Percentiles rank a stretch among this genome's conserved stretches.
Conservation (phyloP, 2,113 vertebrate species). For the Sebastes fasciatus region DNA sequence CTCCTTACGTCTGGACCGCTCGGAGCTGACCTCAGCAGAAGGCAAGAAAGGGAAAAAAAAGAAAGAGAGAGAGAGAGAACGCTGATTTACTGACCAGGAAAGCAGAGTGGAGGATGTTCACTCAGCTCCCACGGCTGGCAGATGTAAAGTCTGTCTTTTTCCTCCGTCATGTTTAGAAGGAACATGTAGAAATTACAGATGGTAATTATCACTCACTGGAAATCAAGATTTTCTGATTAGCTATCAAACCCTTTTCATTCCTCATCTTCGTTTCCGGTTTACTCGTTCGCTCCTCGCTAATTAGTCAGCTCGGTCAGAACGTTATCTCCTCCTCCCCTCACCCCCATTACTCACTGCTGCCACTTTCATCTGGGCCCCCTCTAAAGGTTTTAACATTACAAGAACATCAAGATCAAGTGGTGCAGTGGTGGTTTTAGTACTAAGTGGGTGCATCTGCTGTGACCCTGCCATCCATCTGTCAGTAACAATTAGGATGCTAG, state of each 20-base stretch:
- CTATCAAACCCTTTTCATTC: conserved; percentile 51
- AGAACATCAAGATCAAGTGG: conserved; percentile 56
- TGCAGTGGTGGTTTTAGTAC: conserved; percentile 50
- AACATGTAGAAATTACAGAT: conserved; percentile 34
- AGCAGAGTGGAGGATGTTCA: conserved; percentile 51
- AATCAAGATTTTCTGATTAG: conserved; percentile 63
- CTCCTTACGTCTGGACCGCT: conserved; percentile 56
- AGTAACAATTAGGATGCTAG: conserved; percentile 49
- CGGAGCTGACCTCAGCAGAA: conserved; percentile 76
- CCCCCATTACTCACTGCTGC: conserved; percentile 47
- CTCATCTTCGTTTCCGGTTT: conserved; percentile 50
- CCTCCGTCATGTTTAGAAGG: conserved; percentile 7
- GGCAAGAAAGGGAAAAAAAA: conserved; percentile 43
- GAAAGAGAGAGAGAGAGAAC: conserved; percentile 6
- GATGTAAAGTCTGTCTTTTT: conserved; percentile 42
- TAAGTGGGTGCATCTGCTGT: conserved; percentile 61
- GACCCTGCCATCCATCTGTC: conserved; percentile 54
- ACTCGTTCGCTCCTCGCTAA: conserved; percentile 52
- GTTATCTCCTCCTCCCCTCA: conserved; percentile 38
- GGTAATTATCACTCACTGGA: conserved; percentile 49
- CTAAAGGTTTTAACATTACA: conserved; percentile 51
- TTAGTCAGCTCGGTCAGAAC: conserved; percentile 45
- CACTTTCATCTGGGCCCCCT: conserved; percentile 25
- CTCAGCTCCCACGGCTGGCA: conserved; percentile 53
- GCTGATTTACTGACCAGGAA: conserved; percentile 66